phyloP scores from a whole-genome alignment of 2,113 vertebrate genomes.

The Thamnaconus septentrionalis region DNA sequence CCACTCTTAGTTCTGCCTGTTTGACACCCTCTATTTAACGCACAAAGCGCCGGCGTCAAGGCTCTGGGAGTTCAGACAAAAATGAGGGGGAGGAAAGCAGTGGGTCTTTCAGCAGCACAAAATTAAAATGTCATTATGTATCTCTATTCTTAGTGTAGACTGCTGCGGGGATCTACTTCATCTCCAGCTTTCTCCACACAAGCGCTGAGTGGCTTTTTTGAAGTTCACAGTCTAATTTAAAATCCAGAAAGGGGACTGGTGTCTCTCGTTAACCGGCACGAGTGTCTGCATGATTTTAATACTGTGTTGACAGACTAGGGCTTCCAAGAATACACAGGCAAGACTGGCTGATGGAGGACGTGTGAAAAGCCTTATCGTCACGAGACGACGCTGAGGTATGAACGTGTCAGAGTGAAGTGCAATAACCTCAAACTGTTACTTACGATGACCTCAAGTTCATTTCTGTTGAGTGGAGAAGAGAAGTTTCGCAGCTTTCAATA shows the following conservation, averaged over 20 bases:
- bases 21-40: constrained; percentile 51
- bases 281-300: constrained; percentile 26
- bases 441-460: no score
- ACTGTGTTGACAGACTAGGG: constrained; percentile 28
- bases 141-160: constrained; percentile 60
- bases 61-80: constrained; percentile 51
- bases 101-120: constrained; percentile 57
- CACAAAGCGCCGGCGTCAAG: constrained; percentile 40
- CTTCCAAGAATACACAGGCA: constrained; percentile 28
- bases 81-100: constrained; percentile 39
- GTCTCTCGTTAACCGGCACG: constrained; percentile 30
- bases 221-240: constrained; percentile 47
- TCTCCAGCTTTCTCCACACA: constrained; percentile 49
- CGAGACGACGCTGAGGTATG: constrained; percentile 30
- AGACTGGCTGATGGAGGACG: constrained; percentile 38
- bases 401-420: constrained; percentile 33
- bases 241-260: constrained; percentile 38
- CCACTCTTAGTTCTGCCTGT: constrained; percentile 22
- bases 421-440: constrained; percentile 25
- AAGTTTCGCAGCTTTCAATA: no score
- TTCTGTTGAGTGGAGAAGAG: constrained; percentile 2
- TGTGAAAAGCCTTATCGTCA: constrained; percentile 28
- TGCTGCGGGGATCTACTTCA: constrained; percentile 60
- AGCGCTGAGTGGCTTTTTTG: constrained; percentile 35
- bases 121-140: constrained; percentile 71